Base-by-base conservation (phyloP, 2,797 vertebrate species). In the Acipenser oxyrinchus region DNA sequence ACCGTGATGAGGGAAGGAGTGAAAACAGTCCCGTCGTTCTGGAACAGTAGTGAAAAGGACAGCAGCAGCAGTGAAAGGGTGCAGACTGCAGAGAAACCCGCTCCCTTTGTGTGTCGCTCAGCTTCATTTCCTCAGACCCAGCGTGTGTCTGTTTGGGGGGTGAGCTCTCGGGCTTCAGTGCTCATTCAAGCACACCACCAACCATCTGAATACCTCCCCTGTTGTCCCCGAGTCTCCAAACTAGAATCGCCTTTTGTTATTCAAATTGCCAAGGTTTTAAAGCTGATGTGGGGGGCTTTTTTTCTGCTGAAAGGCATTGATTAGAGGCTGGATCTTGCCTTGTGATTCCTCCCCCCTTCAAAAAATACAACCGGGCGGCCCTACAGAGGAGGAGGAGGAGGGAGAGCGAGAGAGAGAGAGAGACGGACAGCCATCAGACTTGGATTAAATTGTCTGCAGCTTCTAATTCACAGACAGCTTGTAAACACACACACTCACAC, bases 321-420 rank as follows among this genome's bases (percentile, higher is more conserved):
- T 37, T 55, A n/a, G 52, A 55, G 52, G 52, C 9, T 9, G n/a
- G 52, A n/a, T 55, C 9, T n/a, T 55, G 6, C n/a, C 3, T 55
- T 55, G 52, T n/a, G 8, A n/a, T 12, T 60, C 9, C 58, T 15
- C 58, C 58, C 15, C 58, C 5, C 58, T 60, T 8, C 58, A 7
- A 37, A 18, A 62, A 37, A 62, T 62, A 10, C 48, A n/a, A 55
- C 52, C n/a, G 52, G 9, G 60, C 7, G 15, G 6, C 23, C 60
- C 60, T 48, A 62, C 60, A 62, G 69, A 65, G 70, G 68, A 73
- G 70, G 60, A 58, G 13, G 69, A 67, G 72, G 70, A 73, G 66
- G 55, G 73, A 11, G 74, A 72, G 75, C 73, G 62, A 65, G 18
- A 0, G 12, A 51, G 63, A 65, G 73, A 64, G 74, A 68, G 68